Evolutionary conservation across 2,888 invertebrate genomes (phyloP).

Genomic region (Xestia c-nigrum): DNA sequence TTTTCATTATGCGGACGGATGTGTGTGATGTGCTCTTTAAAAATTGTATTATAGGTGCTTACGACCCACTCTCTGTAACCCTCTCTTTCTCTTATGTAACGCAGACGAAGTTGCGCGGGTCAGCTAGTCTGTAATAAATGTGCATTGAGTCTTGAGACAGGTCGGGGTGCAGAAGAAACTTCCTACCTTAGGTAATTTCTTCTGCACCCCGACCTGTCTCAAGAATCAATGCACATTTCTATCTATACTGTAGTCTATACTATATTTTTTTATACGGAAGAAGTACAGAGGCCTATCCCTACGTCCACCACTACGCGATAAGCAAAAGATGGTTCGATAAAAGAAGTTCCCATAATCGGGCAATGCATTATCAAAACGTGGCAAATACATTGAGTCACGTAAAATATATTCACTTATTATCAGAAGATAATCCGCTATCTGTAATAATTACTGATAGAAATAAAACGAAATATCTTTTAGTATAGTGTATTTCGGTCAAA

Average conservation of each 20-base stretch:
- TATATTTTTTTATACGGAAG: neutral
- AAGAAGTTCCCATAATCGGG: slow-evolving; percentile 2
- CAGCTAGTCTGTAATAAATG: neutral
- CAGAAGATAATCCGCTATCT: slow-evolving; percentile 66
- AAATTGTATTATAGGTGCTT: too few species aligned
- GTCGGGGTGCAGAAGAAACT: neutral
- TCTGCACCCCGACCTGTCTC: too few species aligned
- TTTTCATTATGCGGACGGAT: too few species aligned
- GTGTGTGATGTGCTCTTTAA: too few species aligned
- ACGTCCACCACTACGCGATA: neutral
- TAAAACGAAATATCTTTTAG: slow-evolving; percentile 46
- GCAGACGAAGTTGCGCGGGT: too few species aligned
- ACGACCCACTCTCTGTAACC: too few species aligned
- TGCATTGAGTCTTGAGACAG: neutral
- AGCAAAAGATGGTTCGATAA: neutral
- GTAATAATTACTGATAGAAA: slow-evolving; percentile 60
- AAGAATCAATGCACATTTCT: too few species aligned
- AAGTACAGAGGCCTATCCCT: slow-evolving; percentile 1
- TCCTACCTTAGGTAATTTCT: neutral
- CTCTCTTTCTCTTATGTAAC: too few species aligned
- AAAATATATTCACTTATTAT: slow-evolving; percentile 54
- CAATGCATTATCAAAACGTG: slow-evolving; percentile 51
- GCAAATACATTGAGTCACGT: slow-evolving; percentile 46
- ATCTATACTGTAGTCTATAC: too few species aligned
- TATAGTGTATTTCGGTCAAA: slow-evolving; percentile 59